Evolutionary conservation across 2,113 vertebrate species (phyloP).

Genomic region (Pterocles orientalis): DNA sequence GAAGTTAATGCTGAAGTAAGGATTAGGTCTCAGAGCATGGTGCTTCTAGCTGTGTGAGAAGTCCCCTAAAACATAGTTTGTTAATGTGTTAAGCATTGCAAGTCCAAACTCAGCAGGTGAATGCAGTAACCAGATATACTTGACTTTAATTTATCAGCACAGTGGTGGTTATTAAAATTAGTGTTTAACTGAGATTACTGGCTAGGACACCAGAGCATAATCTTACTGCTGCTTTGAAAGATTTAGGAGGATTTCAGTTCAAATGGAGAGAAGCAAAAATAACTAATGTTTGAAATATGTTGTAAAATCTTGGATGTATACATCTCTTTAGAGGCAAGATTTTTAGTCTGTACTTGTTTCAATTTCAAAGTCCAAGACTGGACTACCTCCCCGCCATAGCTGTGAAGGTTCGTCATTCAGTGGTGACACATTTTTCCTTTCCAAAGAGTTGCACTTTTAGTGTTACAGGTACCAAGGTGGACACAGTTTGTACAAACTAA

Average conservation of each 20-base stretch:
- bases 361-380: neutral
- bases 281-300: neutral
- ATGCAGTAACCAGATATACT: neutral
- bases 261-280: neutral
- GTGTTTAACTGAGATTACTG: neutral
- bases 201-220: slow-evolving; percentile 4
- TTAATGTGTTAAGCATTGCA: slow-evolving; percentile 23
- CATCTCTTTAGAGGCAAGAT: neutral
- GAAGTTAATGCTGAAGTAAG: slow-evolving; percentile 1
- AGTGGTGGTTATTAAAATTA: slow-evolving; percentile 30
- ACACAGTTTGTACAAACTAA: neutral
- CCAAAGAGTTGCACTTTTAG: neutral
- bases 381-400: neutral
- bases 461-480: neutral
- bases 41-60: slow-evolving; percentile 27
- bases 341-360: neutral
- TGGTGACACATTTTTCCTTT: neutral
- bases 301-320: neutral
- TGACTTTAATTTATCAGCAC: slow-evolving; percentile 35
- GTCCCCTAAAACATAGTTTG: slow-evolving; percentile 32
- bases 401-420: neutral
- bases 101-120: neutral
- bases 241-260: slow-evolving; percentile 28
- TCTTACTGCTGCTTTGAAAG: slow-evolving; percentile 3
- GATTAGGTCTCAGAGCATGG: neutral